phyloP scores from a whole-genome alignment of 2,113 vertebrate species.

The Laticauda laticaudata region DNA sequence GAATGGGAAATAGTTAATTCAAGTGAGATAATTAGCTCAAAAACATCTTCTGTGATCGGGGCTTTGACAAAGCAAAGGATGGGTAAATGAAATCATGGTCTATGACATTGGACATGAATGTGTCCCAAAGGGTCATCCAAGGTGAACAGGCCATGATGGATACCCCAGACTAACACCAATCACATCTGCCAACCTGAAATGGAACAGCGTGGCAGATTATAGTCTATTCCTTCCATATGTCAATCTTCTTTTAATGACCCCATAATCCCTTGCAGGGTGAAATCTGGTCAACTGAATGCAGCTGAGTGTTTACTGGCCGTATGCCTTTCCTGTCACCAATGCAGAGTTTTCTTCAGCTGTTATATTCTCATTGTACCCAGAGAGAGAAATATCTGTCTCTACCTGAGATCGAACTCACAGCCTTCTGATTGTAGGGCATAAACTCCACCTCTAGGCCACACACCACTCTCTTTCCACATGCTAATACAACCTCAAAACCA shows the following conservation, averaged over 20 bases:
- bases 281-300: too few relatives aligned
- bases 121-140: background rate
- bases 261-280: too few relatives aligned
- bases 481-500: background rate
- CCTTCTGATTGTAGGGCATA: too few relatives aligned
- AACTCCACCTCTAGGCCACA: too few relatives aligned
- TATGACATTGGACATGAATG: background rate
- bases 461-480: background rate
- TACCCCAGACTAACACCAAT: background rate
- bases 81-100: background rate
- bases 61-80: background rate
- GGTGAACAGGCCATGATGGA: background rate
- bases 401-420: too few relatives aligned
- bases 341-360: too few relatives aligned
- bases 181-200: background rate
- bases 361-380: too few relatives aligned
- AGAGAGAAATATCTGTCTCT: too few relatives aligned
- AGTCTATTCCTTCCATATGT: background rate
- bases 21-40: background rate
- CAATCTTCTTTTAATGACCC: too few relatives aligned
- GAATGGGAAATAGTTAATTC: background rate
- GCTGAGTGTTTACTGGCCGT: too few relatives aligned
- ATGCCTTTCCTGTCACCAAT: too few relatives aligned
- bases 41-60: background rate
- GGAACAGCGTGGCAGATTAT: background rate